A percentile compares a stretch with the other conserved stretches of the same genome.
Evolutionary conservation across 2,888 invertebrate species (phyloP).

Genomic region (Drosophila quasianomalipes): DNA sequence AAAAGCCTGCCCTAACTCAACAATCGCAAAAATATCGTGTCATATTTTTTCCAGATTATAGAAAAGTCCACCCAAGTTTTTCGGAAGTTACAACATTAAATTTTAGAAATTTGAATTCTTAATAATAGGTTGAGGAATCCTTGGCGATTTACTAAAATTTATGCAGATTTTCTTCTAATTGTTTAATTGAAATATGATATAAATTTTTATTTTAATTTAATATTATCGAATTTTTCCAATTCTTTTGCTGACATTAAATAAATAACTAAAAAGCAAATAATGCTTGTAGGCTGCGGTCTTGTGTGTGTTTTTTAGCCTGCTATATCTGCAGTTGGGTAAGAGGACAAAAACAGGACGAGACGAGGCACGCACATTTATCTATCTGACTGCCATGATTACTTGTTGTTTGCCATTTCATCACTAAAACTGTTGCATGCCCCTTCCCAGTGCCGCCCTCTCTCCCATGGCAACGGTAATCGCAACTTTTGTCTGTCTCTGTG

Average conservation of each 20-base stretch:
- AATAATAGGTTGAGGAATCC: background rate
- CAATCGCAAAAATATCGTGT: background rate
- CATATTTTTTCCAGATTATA: background rate
- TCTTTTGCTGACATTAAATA: background rate
- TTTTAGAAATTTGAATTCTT: background rate
- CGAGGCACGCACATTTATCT: conserved; percentile 70
- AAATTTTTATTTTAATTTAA: background rate
- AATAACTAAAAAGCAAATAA: background rate
- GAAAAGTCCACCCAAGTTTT: background rate
- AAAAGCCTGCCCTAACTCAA: background rate
- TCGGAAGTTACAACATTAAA: rapidly evolving
- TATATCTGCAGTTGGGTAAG: conserved; percentile 8
- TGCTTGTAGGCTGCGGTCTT: background rate
- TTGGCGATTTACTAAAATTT: background rate
- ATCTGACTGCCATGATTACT: conserved; percentile 72
- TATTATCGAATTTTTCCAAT: background rate
- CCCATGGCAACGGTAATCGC: conserved; percentile 46
- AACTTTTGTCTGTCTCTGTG: conserved; percentile 45
- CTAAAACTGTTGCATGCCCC: conserved; percentile 69
- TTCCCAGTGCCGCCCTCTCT: background rate
- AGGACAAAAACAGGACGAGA: conserved; percentile 10
- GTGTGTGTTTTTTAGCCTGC: conserved; percentile 7
- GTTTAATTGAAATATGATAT: background rate
- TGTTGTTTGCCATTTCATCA: conserved; percentile 74
- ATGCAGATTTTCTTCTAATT: background rate